Base-by-base conservation (phyloP, 2,888 invertebrate species). In the Clusia tigrina region DNA sequence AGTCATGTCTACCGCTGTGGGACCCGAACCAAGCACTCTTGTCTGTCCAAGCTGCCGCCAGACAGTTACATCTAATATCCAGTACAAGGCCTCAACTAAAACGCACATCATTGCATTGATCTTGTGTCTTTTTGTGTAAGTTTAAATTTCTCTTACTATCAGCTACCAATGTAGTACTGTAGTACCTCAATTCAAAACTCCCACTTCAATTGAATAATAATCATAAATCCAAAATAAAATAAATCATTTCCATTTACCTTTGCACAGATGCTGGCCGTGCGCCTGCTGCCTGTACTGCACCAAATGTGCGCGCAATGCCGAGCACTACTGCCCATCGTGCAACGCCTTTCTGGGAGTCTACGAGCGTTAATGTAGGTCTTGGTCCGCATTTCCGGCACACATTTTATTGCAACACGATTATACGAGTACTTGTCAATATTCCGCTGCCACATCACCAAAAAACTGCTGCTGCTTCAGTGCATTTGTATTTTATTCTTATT, bases 241-340 rank as follows among this genome's bases (percentile, higher is more conserved):
- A n/a, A n/a, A n/a, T 32, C 32, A 32, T 32, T 32, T 32, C n/a
- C n/a, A n/a, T n/a, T n/a, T n/a, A n/a, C n/a, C n/a, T 42, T 15
- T 15, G 3, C 10, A 32, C 67, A 83, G 83, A 24, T 79, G 77
- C 57, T 87, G 87, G 84, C 86, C 86, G 1, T 87, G 87, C 67
- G 83, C 85, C 32, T 84, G 85, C 56, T 71, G 87, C 10, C 86
- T 88, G 1, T 88, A 88, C 72, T 88, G 87, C 71, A 82, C 86
- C 69, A 80, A 86, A 51, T 85, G 86, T 17, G 87, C 86, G 64
- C 84, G 84, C 65, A 86, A 85, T 68, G 81, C 82, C 2, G 85
- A 86, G 52, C 88, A 89, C 69, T 87, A 85, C 67, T 89, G 89
- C 60, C 86, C 88, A 0, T 84, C 85, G 63, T 88, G 88, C 72